Percentiles rank a stretch among this genome's conserved stretches.
Evolutionary conservation across 2,797 vertebrate genomes (phyloP).

Genomic region (Gastrophryne carolinensis): DNA sequence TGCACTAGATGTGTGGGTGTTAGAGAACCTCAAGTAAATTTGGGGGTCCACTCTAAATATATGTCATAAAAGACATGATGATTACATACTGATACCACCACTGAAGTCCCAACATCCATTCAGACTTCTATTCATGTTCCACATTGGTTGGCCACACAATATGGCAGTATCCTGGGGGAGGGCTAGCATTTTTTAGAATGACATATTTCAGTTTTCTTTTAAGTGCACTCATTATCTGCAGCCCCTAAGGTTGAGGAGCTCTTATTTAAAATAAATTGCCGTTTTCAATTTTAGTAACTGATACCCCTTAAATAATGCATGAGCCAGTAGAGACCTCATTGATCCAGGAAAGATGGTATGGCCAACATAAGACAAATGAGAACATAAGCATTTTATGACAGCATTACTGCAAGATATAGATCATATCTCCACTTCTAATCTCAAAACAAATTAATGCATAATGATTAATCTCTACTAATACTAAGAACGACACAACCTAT

Average conservation of each 20-base stretch:
- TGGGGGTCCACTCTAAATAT: too few species aligned
- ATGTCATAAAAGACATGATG: too few species aligned
- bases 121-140: too few species aligned
- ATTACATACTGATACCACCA: too few species aligned
- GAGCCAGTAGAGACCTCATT: slow-evolving; percentile 7
- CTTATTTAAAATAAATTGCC: slow-evolving; percentile 23
- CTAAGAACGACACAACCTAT: too few species aligned
- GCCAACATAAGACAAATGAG: neutral
- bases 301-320: slow-evolving; percentile 16
- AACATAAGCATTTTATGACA: slow-evolving; percentile 4
- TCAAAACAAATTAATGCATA: neutral
- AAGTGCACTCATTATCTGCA: slow-evolving; percentile 8
- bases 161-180: too few species aligned
- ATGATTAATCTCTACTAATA: neutral
- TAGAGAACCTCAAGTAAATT: too few species aligned
- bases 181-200: too few species aligned
- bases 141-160: too few species aligned
- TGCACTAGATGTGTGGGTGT: too few species aligned
- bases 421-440: neutral
- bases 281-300: slow-evolving; percentile 23
- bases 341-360: neutral
- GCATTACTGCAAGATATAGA: neutral
- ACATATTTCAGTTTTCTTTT: too few species aligned
- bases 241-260: neutral
- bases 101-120: too few species aligned